Evolutionary conservation across 1,140 invertebrate genomes (phyloP).

Genomic region (Hirudo medicinalis): DNA sequence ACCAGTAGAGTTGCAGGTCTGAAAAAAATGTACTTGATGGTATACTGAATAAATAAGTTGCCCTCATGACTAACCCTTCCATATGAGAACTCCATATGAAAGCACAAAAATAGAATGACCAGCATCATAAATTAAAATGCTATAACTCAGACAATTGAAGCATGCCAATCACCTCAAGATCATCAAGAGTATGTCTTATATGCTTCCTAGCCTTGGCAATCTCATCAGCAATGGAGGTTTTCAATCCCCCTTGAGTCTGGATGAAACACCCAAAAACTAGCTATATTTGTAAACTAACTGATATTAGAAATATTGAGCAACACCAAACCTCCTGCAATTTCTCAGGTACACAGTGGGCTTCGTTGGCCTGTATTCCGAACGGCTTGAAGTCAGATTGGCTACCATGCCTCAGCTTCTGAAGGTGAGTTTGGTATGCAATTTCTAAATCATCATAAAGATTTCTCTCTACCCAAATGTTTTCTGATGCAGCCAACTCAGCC

Average conservation of each 20-base stretch:
- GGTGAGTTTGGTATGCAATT: not conserved
- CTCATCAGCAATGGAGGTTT: conserved; percentile 12
- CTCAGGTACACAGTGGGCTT: not conserved
- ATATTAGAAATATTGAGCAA: not conserved
- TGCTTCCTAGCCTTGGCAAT: conserved; percentile 17
- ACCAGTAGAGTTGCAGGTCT: too few species aligned
- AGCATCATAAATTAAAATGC: not conserved
- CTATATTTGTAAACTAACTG: not conserved
- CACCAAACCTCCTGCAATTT: not conserved
- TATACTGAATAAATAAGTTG: not conserved
- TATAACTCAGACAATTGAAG: not conserved
- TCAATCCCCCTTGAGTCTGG: not conserved
- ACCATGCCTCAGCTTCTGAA: not conserved
- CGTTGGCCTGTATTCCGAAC: not conserved
- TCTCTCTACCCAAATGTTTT: not conserved
- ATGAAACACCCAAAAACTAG: not conserved
- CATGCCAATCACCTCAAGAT: conserved; percentile 2
- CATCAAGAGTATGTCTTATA: conserved; percentile 7
- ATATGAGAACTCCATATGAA: conserved; percentile 1
- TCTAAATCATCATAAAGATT: not conserved
- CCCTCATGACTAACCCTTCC: not conserved
- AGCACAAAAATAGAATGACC: not conserved
- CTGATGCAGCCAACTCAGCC: conserved; percentile 2
- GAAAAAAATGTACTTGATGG: not conserved
- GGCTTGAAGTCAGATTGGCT: not conserved